These are phyloP conservation scores for Paracanthobrama guichenoti DNA, from an alignment of 2,113 vertebrate species.

Conservation along the genomic window DNA sequence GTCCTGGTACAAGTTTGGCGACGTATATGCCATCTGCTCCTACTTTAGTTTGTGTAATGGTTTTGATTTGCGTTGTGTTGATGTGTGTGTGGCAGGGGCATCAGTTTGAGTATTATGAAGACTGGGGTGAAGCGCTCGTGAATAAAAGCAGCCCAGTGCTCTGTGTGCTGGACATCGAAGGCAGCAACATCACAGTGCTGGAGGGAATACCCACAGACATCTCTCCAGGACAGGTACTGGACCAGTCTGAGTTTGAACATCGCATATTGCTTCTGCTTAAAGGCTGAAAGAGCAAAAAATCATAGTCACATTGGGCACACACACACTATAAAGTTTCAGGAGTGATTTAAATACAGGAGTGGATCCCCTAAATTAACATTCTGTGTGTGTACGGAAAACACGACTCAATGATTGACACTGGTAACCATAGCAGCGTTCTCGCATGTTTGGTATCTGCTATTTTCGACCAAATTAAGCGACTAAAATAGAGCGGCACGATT, in stretches of 20 bases:
- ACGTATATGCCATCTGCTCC: background rate
- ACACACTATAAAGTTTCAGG: too few species aligned
- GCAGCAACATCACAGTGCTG: conserved; percentile 83
- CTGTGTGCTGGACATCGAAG: conserved; percentile 86
- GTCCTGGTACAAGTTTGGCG: conserved; percentile 63
- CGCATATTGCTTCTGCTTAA: too few species aligned
- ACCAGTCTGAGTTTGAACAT: background rate
- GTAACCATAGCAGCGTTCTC: too few species aligned
- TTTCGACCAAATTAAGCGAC: too few species aligned
- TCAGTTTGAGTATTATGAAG: conserved; percentile 86
- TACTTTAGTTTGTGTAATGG: background rate
- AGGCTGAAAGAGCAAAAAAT: background rate
- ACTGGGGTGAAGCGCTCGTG: conserved; percentile 88
- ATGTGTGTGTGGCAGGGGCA: conserved; percentile 74
- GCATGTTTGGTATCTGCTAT: too few species aligned
- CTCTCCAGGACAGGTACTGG: conserved; percentile 90
- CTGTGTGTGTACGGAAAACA: too few species aligned
- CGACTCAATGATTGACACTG: too few species aligned
- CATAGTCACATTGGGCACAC: background rate
- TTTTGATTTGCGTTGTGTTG: background rate
- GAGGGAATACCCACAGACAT: conserved; percentile 85
- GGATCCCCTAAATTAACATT: too few species aligned
- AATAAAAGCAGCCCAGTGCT: conserved; percentile 81
- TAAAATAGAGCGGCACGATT: too few species aligned
- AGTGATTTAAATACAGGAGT: too few species aligned